Evolutionary conservation across 2,888 invertebrate species (phyloP), one percentile per base, ranked within the genome.

Genomic region (Frankliniella intonsa): DNA sequence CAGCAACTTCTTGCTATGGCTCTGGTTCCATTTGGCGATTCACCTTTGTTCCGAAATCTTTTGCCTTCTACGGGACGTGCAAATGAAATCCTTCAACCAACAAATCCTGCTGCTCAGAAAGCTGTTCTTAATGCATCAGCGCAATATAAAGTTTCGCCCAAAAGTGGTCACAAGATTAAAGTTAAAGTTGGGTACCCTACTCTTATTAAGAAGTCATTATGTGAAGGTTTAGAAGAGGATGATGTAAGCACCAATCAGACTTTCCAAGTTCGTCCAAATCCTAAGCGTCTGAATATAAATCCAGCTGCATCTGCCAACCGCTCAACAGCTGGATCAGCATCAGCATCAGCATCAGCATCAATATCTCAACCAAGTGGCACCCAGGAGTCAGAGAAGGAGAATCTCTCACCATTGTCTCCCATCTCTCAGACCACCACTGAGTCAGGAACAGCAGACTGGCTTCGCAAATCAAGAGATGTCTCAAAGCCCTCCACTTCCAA

Each of bases 21-120:
- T 0, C 92, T 94, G 0, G 91, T 94, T 0, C 97, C 97, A 0
- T 97, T 95, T 86, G 97, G 97, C 0, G 95, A 97, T 87, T 94
- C 94, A 62, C 94, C 95, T 0, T 91, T 97, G 0, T 93, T 95
- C 87, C 94, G 94, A 86, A 94, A 95, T 86, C 87, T 95, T 0
- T 84, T 89, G 25, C 88, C 89, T 5, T 89, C 90, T 83, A 89
- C 89, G 80, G 89, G 90, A 3, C 91, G 91, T 85, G 88, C 91
- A 2, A 93, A 93, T 82, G 93, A 94, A 81, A 90, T 92, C 0
- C 87, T 94, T 49, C 93, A 93, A 85, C 92, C 93, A 0, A 92
- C 93, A 0, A 93, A 93, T 89, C 93, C 93, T 62, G 90, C 90
- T 0, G 93, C 94, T 0, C 93, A 94, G 87, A 91, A 92, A 86